phyloP scores from a whole-genome alignment of 2,113 vertebrate genomes.

The Gasterosteus aculeatus region DNA sequence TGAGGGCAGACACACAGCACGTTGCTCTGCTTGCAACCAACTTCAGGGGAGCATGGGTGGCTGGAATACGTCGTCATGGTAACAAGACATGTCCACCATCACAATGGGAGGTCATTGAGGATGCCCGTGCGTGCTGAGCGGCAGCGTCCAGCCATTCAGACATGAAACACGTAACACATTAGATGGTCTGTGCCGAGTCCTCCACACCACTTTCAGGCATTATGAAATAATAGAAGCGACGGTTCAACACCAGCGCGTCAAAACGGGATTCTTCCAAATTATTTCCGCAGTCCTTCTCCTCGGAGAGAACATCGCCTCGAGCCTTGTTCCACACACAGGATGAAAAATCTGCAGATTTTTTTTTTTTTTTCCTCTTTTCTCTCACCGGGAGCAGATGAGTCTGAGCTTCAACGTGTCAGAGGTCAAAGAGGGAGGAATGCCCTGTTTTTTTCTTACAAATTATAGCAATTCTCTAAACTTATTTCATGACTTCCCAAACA shows the following conservation, averaged over 20 bases:
- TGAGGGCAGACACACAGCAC: conserved; percentile 20
- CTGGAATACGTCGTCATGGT: neutral
- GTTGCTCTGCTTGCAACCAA: conserved; percentile 8
- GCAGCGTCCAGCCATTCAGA: neutral
- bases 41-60: neutral
- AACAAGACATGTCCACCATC: neutral
- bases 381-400: conserved; percentile 52
- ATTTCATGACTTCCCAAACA: neutral
- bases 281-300: conserved; percentile 54
- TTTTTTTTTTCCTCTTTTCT: conserved; percentile 9
- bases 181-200: neutral
- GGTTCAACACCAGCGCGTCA: neutral
- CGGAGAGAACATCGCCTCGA: conserved; percentile 58
- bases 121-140: neutral
- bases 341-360: conserved; percentile 38
- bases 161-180: neutral
- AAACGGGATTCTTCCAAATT: conserved; percentile 42
- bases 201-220: neutral
- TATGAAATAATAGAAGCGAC: neutral
- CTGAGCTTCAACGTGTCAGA: conserved; percentile 58
- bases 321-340: conserved; percentile 66
- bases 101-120: neutral
- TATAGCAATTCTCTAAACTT: conserved; percentile 3
- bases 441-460: conserved; percentile 19
- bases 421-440: conserved; percentile 56